Percentiles rank a stretch among this genome's conserved stretches.
Conservation (phyloP, 1,140 invertebrate species). For the Mya arenaria region DNA sequence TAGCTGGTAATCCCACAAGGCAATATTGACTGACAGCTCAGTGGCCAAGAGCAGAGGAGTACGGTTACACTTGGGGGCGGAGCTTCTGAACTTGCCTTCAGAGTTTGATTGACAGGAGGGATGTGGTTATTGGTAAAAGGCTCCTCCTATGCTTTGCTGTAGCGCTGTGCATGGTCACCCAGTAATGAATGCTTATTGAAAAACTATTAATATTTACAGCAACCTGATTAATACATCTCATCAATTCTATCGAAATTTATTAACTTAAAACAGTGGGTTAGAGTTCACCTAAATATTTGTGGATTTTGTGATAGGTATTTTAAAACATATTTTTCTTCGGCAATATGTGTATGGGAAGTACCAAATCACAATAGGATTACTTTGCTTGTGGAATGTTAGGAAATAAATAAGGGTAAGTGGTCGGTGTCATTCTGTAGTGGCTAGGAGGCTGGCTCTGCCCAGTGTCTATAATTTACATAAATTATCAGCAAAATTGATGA, state of each 20-base stretch:
- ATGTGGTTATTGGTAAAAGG: background rate
- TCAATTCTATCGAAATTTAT: constrained; percentile 3
- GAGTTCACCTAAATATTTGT: constrained; percentile 20
- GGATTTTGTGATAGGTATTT: too few species aligned
- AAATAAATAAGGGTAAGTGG: too few species aligned
- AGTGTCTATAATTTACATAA: background rate
- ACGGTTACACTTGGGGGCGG: constrained; percentile 23
- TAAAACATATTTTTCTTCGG: too few species aligned
- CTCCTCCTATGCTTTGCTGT: constrained; percentile 30
- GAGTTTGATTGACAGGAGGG: background rate
- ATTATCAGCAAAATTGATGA: background rate
- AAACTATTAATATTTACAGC: constrained; percentile 51
- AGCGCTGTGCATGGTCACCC: constrained; percentile 28
- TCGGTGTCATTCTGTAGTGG: too few species aligned
- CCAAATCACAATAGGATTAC: too few species aligned
- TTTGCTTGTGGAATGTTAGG: too few species aligned
- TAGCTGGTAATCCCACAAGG: constrained; percentile 24
- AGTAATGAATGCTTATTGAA: constrained; percentile 50
- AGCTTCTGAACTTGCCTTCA: background rate
- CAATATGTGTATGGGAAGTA: too few species aligned
- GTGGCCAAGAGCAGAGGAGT: background rate
- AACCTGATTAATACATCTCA: constrained; percentile 7
- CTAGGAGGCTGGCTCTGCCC: background rate
- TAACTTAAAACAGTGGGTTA: constrained; percentile 6
- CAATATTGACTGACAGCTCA: constrained; percentile 34